These are phyloP conservation scores for Ryuthela nishihirai DNA, from an alignment of 2,888 invertebrate genomes.

Conservation along the genomic window DNA sequence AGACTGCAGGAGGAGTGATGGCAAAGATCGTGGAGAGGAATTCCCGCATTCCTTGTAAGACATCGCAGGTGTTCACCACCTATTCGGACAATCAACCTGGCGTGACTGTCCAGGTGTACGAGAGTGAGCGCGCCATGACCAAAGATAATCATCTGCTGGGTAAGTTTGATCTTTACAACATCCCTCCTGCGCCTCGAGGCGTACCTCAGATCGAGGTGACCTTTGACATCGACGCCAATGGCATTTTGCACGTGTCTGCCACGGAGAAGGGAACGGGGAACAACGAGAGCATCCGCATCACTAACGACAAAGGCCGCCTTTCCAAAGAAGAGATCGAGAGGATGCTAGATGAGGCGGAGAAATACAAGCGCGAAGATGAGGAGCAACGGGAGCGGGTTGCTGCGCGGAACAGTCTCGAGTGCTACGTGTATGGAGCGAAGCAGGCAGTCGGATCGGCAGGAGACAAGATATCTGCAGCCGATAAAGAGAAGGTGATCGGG, in stretches of 20 bases:
- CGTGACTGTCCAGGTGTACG: constrained; percentile 75
- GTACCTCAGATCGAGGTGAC: constrained; percentile 72
- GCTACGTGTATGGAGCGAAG: constrained; percentile 66
- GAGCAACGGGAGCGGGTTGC: constrained; percentile 65
- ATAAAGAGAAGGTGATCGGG: constrained; percentile 61
- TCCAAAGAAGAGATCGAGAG: constrained; percentile 79
- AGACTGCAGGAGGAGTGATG: constrained; percentile 65
- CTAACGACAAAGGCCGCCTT: constrained; percentile 78
- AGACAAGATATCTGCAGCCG: constrained; percentile 58
- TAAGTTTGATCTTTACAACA: constrained; percentile 57
- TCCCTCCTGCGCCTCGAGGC: constrained; percentile 79
- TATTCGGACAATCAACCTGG: constrained; percentile 89
- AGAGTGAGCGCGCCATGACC: constrained; percentile 81
- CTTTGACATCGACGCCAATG: constrained; percentile 82
- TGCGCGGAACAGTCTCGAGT: constrained; percentile 67
- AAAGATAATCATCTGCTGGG: constrained; percentile 77
- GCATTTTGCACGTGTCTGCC: constrained; percentile 59
- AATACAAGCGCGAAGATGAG: constrained; percentile 68
- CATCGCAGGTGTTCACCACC: constrained; percentile 76
- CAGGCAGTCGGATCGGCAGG: constrained; percentile 57
- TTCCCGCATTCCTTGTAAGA: constrained; percentile 70
- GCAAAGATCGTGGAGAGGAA: constrained; percentile 76
- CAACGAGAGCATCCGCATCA: constrained; percentile 75
- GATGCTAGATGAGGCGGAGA: constrained; percentile 76
- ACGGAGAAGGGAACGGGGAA: constrained; percentile 72